Base-by-base conservation (phyloP, 1,140 invertebrate species). In the Pseudomyrmex sp. region DNA sequence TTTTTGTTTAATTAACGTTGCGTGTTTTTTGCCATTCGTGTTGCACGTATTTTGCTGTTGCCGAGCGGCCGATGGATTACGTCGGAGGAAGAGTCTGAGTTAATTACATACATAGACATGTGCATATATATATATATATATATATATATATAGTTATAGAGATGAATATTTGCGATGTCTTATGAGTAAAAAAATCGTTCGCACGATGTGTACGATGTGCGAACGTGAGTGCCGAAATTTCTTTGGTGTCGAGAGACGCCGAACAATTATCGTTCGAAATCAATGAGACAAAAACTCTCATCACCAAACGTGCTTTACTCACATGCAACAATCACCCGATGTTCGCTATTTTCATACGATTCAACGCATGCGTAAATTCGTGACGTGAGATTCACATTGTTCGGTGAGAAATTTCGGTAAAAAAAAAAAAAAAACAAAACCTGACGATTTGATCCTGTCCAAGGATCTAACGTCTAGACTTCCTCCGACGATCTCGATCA, bases 41-140 rank as follows among this genome's bases (percentile, higher is more conserved):
- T 94, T 93, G 93, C 94, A 94, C 90, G 93, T 92, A 85, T 76
- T 1, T 70, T 90, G 84, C 90, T 84, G 76, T 90, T 35, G 18
- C 46, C 48, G 59, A 89, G 74, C 82, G 84, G 83, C 5, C 84
- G 63, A 50, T 83, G 50, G 76, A 88, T 20, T 0, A 44, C 87
- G 83, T 85, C 26, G 76, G 74, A 88, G 76, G 85, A 80, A 63
- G 56, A 13, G 9, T 9, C 26, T 10, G 13, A 23, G 0, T 35
- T 15, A 50, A 8, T 35, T 5, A 23, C 4, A 80, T 35, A 35
- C 18, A 46, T 12, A 61, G 48, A 15, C 50, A 58, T 48, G 50
- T 50, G 46, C 54, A 23, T 12, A 26, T 12, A 8, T 44, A 23
- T 23, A 23, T 23, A 18, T 18, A 23, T 12, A 26, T 12, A 8